A percentile compares a stretch with the other conserved stretches of the same genome.
These are phyloP conservation scores for Formica aserva DNA, from an alignment of 2,888 invertebrate genomes.

Conservation along the genomic window DNA sequence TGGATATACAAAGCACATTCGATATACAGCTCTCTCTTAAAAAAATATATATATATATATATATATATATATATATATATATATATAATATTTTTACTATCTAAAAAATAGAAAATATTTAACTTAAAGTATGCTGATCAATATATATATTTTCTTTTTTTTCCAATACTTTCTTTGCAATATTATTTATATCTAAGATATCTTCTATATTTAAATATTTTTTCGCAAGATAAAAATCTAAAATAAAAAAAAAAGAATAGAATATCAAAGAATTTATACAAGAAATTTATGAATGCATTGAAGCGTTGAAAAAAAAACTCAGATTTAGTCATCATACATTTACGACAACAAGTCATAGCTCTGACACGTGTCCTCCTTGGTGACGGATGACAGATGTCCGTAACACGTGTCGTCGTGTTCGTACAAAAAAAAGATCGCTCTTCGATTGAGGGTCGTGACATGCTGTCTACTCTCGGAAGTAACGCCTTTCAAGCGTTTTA, in stretches of 20 bases:
- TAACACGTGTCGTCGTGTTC: conserved; percentile 66
- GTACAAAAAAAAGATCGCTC: conserved; percentile 61
- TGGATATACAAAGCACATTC: background rate
- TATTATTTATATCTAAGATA: background rate
- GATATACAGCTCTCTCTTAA: too few species aligned
- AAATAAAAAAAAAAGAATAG: background rate
- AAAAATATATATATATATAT: too few species aligned
- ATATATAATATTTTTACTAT: background rate
- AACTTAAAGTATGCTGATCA: background rate
- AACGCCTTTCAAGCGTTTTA: conserved; percentile 40
- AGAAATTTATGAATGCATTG: conserved; percentile 15
- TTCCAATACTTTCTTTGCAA: background rate
- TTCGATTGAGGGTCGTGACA: conserved; percentile 61
- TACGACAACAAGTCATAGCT: conserved; percentile 71
- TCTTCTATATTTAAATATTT: conserved; percentile 7
- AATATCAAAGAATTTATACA: conserved; percentile 4
- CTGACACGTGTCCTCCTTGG: conserved; percentile 78
- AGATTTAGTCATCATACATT: conserved; percentile 71
- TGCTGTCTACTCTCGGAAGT: conserved; percentile 46
- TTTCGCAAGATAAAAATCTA: background rate
- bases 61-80: background rate
- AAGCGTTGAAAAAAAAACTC: conserved; percentile 35
- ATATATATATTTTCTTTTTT: too few species aligned
- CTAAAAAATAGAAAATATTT: background rate
- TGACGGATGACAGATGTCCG: conserved; percentile 76